phyloP scores from a whole-genome alignment of 1,140 invertebrate species.

The Kradibia gibbosae region DNA sequence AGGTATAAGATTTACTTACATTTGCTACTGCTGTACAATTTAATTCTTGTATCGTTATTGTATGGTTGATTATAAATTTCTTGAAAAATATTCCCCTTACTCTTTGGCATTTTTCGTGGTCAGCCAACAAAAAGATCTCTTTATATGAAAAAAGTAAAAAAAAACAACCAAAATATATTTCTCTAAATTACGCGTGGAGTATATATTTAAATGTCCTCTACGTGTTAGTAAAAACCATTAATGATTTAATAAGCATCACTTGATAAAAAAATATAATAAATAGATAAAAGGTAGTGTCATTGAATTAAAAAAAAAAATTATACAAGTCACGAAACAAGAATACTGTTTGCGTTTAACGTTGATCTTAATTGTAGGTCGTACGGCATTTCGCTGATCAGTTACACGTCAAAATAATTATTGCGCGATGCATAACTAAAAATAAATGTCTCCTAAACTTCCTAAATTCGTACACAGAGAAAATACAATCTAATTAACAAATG shows the following conservation, averaged over 20 bases:
- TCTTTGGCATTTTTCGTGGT: slow-evolving; percentile 60
- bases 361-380: background rate
- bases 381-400: background rate
- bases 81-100: slow-evolving; percentile 69
- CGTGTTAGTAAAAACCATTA: background rate
- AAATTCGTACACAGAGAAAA: background rate
- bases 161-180: background rate
- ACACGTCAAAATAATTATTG: background rate
- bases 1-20: slow-evolving; percentile 60
- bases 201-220: background rate
- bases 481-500: too few relatives aligned
- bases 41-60: slow-evolving; percentile 67
- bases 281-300: background rate
- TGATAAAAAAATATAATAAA: background rate
- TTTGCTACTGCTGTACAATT: slow-evolving; percentile 72
- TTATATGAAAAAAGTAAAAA: background rate
- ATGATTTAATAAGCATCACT: too few relatives aligned
- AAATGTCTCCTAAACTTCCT: background rate
- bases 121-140: background rate
- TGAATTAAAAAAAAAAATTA: background rate
- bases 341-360: background rate
- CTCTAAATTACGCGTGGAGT: background rate
- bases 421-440: background rate
- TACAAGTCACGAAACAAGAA: background rate
- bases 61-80: slow-evolving; percentile 74